A percentile compares a stretch with the other conserved stretches of the same genome.
Conservation (phyloP, 2,113 vertebrate species). For the Cariama cristata region DNA sequence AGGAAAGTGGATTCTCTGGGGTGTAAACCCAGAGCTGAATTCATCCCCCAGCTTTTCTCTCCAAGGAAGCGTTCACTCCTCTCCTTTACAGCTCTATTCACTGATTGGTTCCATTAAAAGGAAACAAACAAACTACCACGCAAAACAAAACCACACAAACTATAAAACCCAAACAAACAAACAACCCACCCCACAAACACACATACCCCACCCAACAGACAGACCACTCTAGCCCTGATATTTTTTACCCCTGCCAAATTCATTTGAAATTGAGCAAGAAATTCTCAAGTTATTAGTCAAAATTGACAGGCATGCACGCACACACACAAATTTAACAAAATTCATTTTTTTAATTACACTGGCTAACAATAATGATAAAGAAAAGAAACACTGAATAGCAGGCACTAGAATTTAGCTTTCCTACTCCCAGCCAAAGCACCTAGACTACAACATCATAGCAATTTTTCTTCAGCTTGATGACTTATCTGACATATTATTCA, state of each 20-base stretch:
- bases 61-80: not conserved
- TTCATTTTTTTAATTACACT: not conserved
- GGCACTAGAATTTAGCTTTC: not conserved
- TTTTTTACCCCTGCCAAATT: not conserved
- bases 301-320: not conserved
- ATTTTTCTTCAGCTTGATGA: not conserved
- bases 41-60: not conserved
- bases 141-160: not conserved
- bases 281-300: not conserved
- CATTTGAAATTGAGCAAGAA: not conserved
- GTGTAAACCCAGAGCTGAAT: not conserved
- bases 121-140: not conserved
- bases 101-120: not conserved
- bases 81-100: not conserved
- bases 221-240: not conserved
- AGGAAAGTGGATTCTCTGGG: not conserved
- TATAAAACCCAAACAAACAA: not conserved
- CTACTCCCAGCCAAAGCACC: fast-evolving
- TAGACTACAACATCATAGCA: not conserved
- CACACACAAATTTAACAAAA: not conserved
- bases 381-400: not conserved
- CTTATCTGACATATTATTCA: not conserved
- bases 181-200: not conserved
- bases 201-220: not conserved
- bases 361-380: not conserved